Conservation (phyloP, 30 jellyfish, hydroid and myxozoan species). For the Hydractinia symbiolongicarpus region DNA sequence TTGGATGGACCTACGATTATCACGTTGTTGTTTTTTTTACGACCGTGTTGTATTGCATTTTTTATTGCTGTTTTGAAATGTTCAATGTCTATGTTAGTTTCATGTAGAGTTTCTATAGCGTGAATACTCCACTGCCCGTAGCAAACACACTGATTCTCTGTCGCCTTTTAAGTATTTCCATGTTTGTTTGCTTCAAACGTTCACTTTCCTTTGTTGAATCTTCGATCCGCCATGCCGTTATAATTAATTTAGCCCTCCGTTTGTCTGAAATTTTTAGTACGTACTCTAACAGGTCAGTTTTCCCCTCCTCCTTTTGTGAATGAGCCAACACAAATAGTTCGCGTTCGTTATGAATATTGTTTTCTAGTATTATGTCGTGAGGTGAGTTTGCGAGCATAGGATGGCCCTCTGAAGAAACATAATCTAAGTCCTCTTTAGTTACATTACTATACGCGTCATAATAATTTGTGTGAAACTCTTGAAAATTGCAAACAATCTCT, state of each 20-base stretch:
- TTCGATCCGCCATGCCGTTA: neutral
- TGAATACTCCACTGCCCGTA: too few species aligned
- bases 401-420: too few species aligned
- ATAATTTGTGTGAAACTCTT: neutral
- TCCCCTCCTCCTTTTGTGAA: neutral
- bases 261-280: neutral
- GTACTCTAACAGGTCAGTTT: conserved; percentile 8
- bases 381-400: conserved; percentile 2
- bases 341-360: too few species aligned
- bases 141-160: too few species aligned
- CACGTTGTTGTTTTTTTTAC: neutral
- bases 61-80: neutral
- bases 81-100: neutral
- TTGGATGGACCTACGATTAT: neutral
- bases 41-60: neutral
- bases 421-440: too few species aligned
- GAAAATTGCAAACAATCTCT: neutral
- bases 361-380: neutral
- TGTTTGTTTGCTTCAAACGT: neutral
- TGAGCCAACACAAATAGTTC: too few species aligned
- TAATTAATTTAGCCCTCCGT: neutral
- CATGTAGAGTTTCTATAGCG: neutral
- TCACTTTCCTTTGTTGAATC: neutral
- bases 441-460: conserved; percentile 3
- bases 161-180: neutral